Evolutionary conservation across 2,113 vertebrate species (phyloP), one percentile per base, ranked within the genome.

Genomic region (Vimba vimba): DNA sequence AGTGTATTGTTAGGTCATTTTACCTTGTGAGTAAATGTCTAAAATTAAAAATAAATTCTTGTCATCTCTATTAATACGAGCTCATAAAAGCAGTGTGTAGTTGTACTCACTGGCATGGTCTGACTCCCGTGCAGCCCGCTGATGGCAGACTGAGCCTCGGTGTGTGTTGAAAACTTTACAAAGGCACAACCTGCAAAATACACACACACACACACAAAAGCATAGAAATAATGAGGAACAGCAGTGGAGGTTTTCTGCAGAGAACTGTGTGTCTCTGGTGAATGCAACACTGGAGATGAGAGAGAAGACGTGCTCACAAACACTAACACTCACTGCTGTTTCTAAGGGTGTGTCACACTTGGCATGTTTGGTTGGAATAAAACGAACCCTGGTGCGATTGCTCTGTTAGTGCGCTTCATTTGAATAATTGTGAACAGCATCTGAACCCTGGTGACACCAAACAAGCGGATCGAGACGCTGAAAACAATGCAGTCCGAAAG

Each of bases 101-200:
- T 43, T 82, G 43, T 85, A 89, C 96, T 96, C 92, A 97, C 96
- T 91, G 96, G 95, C 96, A 96, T 96, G 86, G 96, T 97, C 91
- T 96, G 94, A 91, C 95, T 96, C 89, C 96, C 96, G 0, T 97
- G 96, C 84, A 97, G 95, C 81, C 94, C 94, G 88, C 93, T 94
- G 93, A 96, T 96, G 86, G 96, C 96, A 30, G 96, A 95, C 91
- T 96, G 96, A 0, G 96, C 96, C 91, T 96, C 96, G 0, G 94
- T 94, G 23, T 96, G 96, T 91, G 95, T 97, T 71, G 96, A 95
- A 0, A 96, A 96, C 87, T 97, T 97, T 90, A 97, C 96, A 93
- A 97, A 97, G 91, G 96, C 96, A 93, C 96, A 97, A 91, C 96
- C 96, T 96, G 78, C 79, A 85, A 81, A 73, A 84, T 90, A 83